These are phyloP conservation scores for Casuarius casuarius DNA, from an alignment of 2,113 vertebrate species.

Conservation along the genomic window DNA sequence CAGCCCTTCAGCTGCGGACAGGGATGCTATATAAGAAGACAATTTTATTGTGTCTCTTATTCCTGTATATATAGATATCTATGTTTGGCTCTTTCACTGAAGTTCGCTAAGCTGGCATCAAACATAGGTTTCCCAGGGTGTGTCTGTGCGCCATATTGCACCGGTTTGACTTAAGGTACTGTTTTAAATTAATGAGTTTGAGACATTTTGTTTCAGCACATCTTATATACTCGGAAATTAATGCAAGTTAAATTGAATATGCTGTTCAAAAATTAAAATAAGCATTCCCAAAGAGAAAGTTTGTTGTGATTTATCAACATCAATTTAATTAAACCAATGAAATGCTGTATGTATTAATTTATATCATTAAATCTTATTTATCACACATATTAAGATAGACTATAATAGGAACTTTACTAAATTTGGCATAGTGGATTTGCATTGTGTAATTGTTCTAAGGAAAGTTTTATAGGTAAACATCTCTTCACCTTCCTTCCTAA, in stretches of 20 bases:
- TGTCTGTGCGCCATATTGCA: not conserved
- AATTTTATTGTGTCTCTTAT: constrained; percentile 38
- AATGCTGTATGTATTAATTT: not conserved
- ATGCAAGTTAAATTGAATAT: not conserved
- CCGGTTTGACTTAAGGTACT: not conserved
- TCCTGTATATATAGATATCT: constrained; percentile 17
- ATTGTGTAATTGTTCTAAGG: not conserved
- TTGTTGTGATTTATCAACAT: not conserved
- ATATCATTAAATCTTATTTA: not conserved
- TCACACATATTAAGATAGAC: not conserved
- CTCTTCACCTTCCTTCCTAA: not conserved
- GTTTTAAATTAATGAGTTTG: not conserved
- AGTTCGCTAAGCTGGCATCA: not conserved
- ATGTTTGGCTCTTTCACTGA: constrained; percentile 26
- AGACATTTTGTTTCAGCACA: not conserved
- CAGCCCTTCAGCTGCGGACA: not conserved
- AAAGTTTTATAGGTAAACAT: not conserved
- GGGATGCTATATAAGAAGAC: not conserved
- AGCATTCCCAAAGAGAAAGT: not conserved
- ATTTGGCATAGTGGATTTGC: not conserved
- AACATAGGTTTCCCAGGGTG: not conserved
- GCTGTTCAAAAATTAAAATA: not conserved
- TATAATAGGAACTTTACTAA: not conserved
- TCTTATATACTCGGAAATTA: not conserved
- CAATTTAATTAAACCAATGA: not conserved